Conservation (phyloP, 2,113 vertebrate species). For the Tricholaema leucomelas region DNA sequence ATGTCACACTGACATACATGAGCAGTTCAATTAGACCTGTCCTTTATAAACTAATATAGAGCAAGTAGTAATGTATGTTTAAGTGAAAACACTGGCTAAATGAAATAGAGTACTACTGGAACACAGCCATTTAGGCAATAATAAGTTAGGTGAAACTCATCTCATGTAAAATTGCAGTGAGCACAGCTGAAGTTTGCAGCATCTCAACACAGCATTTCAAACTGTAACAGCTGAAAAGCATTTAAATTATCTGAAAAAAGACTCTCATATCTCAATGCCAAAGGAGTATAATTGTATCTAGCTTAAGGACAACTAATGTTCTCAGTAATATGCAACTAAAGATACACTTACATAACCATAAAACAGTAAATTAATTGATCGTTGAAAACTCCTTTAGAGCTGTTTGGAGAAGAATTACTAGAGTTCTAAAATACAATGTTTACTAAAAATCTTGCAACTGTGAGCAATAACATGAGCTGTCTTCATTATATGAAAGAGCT, state of each 20-base stretch:
- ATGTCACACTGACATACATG: accelerated
- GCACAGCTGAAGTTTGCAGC: neutral
- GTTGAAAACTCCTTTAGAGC: neutral
- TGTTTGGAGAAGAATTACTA: neutral
- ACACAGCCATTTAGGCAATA: neutral
- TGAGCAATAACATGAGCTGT: neutral
- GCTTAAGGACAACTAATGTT: neutral
- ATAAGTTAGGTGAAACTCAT: neutral
- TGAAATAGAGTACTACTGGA: accelerated
- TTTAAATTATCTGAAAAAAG: neutral
- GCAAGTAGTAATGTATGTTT: neutral
- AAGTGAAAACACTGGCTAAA: neutral
- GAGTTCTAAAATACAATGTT: neutral
- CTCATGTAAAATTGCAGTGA: neutral
- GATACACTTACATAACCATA: neutral
- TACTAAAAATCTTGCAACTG: neutral
- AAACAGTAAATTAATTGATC: neutral
- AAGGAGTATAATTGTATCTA: neutral
- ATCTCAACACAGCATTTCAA: neutral
- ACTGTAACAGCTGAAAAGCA: neutral
- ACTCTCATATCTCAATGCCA: neutral
- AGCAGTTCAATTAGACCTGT: neutral
- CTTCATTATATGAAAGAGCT: neutral
- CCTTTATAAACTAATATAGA: neutral
- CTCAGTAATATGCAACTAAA: neutral